Percentiles rank a stretch among this genome's conserved stretches.
Evolutionary conservation across 92 coral and sea anemone species (phyloP).

Genomic region (Phymanthus crucifer): DNA sequence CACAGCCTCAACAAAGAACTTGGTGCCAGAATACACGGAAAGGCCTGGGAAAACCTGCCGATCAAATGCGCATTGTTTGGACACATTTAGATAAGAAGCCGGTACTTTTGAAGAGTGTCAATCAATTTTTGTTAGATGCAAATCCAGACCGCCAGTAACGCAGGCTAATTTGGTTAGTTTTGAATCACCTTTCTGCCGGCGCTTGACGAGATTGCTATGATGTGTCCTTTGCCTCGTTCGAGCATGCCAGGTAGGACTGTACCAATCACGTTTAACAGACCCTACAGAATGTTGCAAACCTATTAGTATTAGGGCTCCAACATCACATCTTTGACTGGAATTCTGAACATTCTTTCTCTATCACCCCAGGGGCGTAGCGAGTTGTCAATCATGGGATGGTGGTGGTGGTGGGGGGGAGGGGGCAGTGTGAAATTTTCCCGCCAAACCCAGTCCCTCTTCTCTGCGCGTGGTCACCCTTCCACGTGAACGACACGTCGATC

Average conservation of each 20-base stretch:
- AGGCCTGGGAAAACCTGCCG: constrained; percentile 71
- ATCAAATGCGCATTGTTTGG: background rate
- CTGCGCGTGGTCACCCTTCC: background rate
- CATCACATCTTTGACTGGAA: no score
- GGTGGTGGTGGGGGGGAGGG: no score
- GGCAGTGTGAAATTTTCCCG: no score
- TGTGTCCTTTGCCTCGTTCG: constrained; percentile 78
- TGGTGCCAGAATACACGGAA: constrained; percentile 75
- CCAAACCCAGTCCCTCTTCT: background rate
- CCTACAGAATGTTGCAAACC: constrained; percentile 29
- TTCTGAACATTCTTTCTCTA: no score
- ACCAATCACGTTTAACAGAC: constrained; percentile 74
- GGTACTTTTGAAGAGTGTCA: no score
- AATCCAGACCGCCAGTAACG: no score
- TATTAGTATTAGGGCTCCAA: background rate
- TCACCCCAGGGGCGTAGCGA: no score
- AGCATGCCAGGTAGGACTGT: constrained; percentile 84
- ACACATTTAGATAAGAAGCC: background rate
- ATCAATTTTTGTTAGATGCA: no score
- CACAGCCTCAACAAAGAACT: constrained; percentile 79
- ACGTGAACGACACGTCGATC: background rate
- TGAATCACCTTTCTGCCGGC: constrained; percentile 88
- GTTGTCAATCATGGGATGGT: background rate
- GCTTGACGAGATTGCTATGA: constrained; percentile 72
- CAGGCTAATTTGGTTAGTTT: background rate